A percentile compares a stretch with the other conserved stretches of the same genome.
Conservation (phyloP, 92 coral and sea anemone species). For the Porites divaricata region DNA sequence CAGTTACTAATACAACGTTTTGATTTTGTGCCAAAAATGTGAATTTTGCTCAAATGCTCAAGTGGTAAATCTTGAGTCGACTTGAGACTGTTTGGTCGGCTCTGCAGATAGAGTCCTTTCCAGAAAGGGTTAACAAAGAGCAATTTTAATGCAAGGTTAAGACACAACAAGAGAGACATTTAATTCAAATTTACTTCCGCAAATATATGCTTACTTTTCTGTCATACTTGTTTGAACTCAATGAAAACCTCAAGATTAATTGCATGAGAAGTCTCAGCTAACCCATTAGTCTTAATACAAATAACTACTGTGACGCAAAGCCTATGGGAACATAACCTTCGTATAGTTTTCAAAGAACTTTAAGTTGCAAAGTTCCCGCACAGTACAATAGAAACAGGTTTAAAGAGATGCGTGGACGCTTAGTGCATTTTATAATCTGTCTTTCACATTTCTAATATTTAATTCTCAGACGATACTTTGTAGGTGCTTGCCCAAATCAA, state of each 20-base stretch:
- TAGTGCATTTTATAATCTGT: not conserved
- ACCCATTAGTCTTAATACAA: too few relatives aligned
- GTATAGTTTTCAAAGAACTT: too few relatives aligned
- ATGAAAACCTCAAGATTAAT: not conserved
- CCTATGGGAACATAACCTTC: too few relatives aligned
- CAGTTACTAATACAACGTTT: not conserved
- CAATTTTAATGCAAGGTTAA: slow-evolving; percentile 5
- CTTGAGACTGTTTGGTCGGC: not conserved
- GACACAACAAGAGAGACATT: not conserved
- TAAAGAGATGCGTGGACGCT: not conserved
- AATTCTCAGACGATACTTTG: not conserved
- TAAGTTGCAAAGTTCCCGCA: too few relatives aligned
- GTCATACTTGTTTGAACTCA: slow-evolving; percentile 18
- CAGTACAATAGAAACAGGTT: not conserved
- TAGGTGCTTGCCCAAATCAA: slow-evolving; percentile 7
- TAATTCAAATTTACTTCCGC: slow-evolving; percentile 14
- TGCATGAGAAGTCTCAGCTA: not conserved
- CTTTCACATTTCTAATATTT: not conserved
- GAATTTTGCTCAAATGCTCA: not conserved
- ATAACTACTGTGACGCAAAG: too few relatives aligned
- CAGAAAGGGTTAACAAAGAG: not conserved
- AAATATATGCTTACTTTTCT: not conserved
- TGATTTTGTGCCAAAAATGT: not conserved
- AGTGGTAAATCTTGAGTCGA: not conserved
- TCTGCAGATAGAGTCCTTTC: not conserved